Base-by-base conservation (phyloP, 1,140 invertebrate genomes). In the Potamilus streckersoni region DNA sequence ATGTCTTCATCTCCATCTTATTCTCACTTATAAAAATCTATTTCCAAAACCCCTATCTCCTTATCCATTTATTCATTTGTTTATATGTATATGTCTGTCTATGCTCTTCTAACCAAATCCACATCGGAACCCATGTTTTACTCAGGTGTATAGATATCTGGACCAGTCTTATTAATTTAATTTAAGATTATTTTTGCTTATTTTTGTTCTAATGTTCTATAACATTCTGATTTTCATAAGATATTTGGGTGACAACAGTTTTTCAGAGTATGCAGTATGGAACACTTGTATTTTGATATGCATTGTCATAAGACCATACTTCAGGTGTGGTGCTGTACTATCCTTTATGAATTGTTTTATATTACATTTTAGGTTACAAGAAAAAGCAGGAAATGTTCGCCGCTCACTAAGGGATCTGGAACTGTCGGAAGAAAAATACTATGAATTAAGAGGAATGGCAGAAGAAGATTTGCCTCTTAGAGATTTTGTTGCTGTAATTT, bases 401-500 rank as follows among this genome's bases (percentile, higher is more conserved):
- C 79, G 80, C 67, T 85, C 81, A 57, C 77, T 89, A 65, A 79
- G 80, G 72, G 85, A 89, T 81, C 70, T 90, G 27, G 82, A 82
- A n/a, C 67, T 90, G 49, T 84, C 84, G 38, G 87, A 90, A 76
- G 85, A 88, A 63, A 81, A 85, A 74, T 90, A 88, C 76, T 85
- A 86, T 81, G 82, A 87, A 61, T 77, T 90, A 23, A 80, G 82
- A 69, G 73, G 73, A 16, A 67, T 83, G n/a, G 80, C 74, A 71
- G 85, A 88, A 70, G 88, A 88, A 69, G 83, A 87, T 19, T 73
- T 90, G 56, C 87, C 88, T 19, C 75, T 91, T 1, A 85, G 85
- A 81, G 89, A 90, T 75, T 89, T 83, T 87, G 88, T 90, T 68
- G 87, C 87, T 20, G 89, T 90, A 86, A 82, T 84, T 76, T 38